Conservation (phyloP, 2,888 invertebrate species). For the Itoplectis maculator region DNA sequence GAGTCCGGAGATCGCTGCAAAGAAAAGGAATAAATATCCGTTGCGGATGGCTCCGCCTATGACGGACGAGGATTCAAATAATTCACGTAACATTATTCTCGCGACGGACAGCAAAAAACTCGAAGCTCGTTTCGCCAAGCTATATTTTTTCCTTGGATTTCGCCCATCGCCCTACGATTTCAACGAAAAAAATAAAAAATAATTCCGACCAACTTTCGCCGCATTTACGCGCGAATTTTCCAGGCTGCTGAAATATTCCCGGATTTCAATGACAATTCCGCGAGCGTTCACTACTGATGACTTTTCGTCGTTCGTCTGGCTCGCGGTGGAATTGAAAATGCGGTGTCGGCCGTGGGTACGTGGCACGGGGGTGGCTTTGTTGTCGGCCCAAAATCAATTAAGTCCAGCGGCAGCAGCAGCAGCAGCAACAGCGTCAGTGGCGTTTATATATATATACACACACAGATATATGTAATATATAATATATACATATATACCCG, state of each 20-base stretch:
- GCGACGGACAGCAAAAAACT: no score
- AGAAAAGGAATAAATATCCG: neutral
- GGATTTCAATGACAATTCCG: conserved; percentile 53
- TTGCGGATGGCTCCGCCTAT: neutral
- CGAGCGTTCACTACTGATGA: conserved; percentile 46
- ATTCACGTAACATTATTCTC: neutral
- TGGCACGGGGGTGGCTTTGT: conserved; percentile 41
- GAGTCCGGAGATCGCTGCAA: neutral
- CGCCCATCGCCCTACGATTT: no score
- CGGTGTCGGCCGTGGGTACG: neutral
- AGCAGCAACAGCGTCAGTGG: no score
- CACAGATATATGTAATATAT: conserved; percentile 14
- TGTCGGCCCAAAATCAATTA: conserved; percentile 61
- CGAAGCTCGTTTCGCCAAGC: no score
- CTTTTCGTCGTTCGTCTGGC: conserved; percentile 50
- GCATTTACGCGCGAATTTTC: no score
- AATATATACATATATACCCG: neutral
- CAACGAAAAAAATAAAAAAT: no score
- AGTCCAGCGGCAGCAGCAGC: conserved; percentile 26
- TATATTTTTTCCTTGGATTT: no score
- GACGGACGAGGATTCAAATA: neutral
- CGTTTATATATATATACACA: neutral
- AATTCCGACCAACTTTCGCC: no score
- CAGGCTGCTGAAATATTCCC: neutral
- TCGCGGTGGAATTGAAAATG: conserved; percentile 48